phyloP scores from a whole-genome alignment of 2,888 invertebrate genomes.

The Ischnura elegans region DNA sequence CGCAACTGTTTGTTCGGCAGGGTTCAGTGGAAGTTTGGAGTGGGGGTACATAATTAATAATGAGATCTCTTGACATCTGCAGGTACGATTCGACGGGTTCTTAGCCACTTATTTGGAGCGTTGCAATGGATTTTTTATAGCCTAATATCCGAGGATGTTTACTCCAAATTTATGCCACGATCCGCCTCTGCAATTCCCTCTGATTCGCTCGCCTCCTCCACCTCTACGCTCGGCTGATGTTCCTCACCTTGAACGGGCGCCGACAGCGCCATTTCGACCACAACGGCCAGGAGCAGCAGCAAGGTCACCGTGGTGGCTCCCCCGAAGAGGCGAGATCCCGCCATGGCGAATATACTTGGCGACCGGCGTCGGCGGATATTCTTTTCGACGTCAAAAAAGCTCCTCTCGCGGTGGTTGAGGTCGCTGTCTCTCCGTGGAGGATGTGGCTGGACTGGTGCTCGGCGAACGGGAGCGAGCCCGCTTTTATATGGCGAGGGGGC shows the following conservation, averaged over 20 bases:
- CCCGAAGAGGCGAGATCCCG: neutral
- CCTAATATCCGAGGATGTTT: no score
- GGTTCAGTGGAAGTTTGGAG: no score
- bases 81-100: no score
- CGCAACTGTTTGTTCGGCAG: no score
- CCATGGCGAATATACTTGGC: neutral
- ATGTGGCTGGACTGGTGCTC: slow-evolving; percentile 23
- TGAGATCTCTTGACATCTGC: no score
- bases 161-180: no score
- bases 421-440: neutral
- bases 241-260: slow-evolving; percentile 61
- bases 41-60: no score
- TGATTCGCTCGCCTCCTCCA: neutral
- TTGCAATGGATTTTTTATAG: no score
- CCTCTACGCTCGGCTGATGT: neutral
- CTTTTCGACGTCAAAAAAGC: neutral
- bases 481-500: slow-evolving; percentile 26
- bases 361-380: neutral
- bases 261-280: slow-evolving; percentile 42
- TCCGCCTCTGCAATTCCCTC: neutral
- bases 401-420: neutral
- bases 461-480: neutral
- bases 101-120: no score
- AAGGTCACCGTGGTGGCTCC: slow-evolving; percentile 44
- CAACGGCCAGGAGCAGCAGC: slow-evolving; percentile 43